Percentiles rank a stretch among this genome's conserved stretches.
Evolutionary conservation across 92 coral and sea anemone genomes (phyloP).

Genomic region (Galaxea fascicularis): DNA sequence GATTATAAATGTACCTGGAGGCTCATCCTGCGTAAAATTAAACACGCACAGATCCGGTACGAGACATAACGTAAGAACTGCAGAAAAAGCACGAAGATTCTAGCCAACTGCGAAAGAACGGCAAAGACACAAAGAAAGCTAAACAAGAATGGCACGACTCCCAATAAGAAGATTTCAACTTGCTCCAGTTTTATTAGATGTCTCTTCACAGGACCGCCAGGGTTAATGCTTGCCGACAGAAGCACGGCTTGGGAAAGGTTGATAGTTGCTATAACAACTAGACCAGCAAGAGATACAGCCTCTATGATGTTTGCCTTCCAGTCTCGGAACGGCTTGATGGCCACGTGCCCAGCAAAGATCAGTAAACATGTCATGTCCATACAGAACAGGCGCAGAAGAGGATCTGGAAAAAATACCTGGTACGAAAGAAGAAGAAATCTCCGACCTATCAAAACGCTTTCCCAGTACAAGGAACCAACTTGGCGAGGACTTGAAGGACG

Average conservation of each 20-base stretch:
- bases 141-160: slow-evolving; percentile 32
- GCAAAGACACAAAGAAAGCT: slow-evolving; percentile 31
- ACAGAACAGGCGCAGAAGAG: slow-evolving; percentile 56
- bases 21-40: too few species aligned
- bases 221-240: slow-evolving; percentile 52
- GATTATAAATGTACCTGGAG: too few species aligned
- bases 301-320: slow-evolving; percentile 55
- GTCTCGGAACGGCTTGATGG: slow-evolving; percentile 59
- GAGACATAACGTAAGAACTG: too few species aligned
- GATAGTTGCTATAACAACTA: slow-evolving; percentile 62
- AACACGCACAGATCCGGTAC: too few species aligned
- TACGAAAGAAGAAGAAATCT: slow-evolving; percentile 58
- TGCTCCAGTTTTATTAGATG: slow-evolving; percentile 22
- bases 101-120: slow-evolving; percentile 48
- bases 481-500: slow-evolving; percentile 40
- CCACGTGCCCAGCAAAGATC: slow-evolving; percentile 55
- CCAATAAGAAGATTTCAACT: slow-evolving; percentile 49
- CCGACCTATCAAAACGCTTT: slow-evolving; percentile 69
- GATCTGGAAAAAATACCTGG: slow-evolving; percentile 47
- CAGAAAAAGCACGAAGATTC: neutral
- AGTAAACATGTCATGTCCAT: slow-evolving; percentile 56
- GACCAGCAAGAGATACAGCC: slow-evolving; percentile 34
- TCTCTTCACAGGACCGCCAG: slow-evolving; percentile 32
- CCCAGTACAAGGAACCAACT: slow-evolving; percentile 65
- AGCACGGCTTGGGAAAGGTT: slow-evolving; percentile 46